phyloP scores from a whole-genome alignment of 2,888 invertebrate genomes.

The Noctuana brunneofusca region DNA sequence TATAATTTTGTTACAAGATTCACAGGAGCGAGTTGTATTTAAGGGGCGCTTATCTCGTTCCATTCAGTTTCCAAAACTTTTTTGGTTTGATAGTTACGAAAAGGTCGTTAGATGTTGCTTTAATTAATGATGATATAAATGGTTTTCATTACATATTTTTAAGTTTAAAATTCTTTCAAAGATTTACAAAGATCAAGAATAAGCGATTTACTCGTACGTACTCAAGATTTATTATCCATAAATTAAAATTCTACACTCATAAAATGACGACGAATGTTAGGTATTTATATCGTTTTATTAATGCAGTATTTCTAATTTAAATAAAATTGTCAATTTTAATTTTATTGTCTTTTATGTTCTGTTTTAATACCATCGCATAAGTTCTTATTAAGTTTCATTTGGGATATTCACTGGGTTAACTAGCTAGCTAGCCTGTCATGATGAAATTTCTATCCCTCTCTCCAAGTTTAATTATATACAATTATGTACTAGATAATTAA shows the following conservation, averaged over 20 bases:
- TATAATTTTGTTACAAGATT: conserved; percentile 48
- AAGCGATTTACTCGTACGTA: not conserved
- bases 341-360: not conserved
- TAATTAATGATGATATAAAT: not conserved
- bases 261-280: not conserved
- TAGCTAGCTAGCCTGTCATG: no score
- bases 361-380: no score
- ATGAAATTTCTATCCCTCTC: no score
- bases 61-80: conserved; percentile 5
- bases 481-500: no score
- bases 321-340: not conserved
- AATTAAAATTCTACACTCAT: not conserved
- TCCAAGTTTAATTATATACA: no score
- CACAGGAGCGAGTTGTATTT: conserved; percentile 52
- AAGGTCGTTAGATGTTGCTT: not conserved
- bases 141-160: not conserved
- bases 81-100: not conserved
- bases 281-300: not conserved
- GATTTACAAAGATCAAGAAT: not conserved
- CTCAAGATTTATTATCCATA: not conserved
- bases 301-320: not conserved
- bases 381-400: no score
- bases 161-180: not conserved
- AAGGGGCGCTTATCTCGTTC: conserved; percentile 12
- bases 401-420: no score